phyloP scores from a whole-genome alignment of 2,797 vertebrate species.

The Huso huso region DNA sequence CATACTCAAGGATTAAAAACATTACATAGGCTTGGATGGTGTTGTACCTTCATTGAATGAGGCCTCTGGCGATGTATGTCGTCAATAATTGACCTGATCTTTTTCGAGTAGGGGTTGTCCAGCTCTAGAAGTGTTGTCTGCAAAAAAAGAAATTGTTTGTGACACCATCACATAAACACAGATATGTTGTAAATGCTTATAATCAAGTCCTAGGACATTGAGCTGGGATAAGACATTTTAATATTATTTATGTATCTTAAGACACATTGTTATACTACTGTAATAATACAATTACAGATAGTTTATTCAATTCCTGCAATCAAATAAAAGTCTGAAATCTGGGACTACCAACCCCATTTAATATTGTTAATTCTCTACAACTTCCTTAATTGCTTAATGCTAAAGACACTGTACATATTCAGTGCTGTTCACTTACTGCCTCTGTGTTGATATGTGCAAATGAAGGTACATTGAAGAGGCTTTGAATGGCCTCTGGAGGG shows the following conservation, averaged over 20 bases:
- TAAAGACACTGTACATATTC: neutral
- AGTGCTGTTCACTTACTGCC: slow-evolving; percentile 55
- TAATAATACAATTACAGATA: no score
- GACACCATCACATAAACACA: neutral
- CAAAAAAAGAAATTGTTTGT: slow-evolving; percentile 10
- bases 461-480: slow-evolving; percentile 80
- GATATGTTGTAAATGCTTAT: neutral
- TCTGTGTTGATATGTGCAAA: slow-evolving; percentile 72
- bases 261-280: no score
- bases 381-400: neutral
- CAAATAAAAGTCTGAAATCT: no score
- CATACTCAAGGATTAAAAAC: no score
- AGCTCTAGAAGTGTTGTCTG: slow-evolving; percentile 73
- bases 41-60: slow-evolving; percentile 83
- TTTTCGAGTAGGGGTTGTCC: slow-evolving; percentile 74
- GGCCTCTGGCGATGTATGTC: slow-evolving; percentile 65
- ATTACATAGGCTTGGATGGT: neutral
- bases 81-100: slow-evolving; percentile 63
- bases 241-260: neutral
- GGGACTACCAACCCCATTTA: no score
- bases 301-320: no score
- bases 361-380: no score
- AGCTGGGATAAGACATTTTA: neutral
- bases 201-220: neutral
- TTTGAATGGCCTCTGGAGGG: slow-evolving; percentile 80